Base-by-base conservation (phyloP, 2,888 invertebrate species). In the Blastobasis adustella region DNA sequence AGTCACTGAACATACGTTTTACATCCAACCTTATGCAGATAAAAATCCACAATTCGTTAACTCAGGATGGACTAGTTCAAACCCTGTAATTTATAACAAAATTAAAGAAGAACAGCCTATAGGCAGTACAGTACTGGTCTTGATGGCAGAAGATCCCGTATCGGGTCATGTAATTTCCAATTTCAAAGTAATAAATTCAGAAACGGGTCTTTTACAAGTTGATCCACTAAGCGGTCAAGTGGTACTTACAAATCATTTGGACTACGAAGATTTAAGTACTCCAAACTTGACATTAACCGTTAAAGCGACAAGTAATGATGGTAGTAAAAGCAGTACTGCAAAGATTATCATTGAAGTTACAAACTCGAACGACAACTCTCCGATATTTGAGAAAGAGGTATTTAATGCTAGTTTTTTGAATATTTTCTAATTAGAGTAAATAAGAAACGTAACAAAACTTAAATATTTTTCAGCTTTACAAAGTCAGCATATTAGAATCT, bases 301-400 rank as follows among this genome's bases (percentile, higher is more conserved):
- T 0, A 90, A 90, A 62, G 91, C 91, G 0, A 89, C 82, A 0
- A 87, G 86, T 54, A 84, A 82, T 54, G 89, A 87, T 59, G 85
- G 83, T 2, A 86, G 76, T 57, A 90, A 91, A 55, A 90, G 90
- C 67, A 92, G 92, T 45, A 90, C 91, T 49, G 93, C 94, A 0
- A 92, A 91, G 56, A 90, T 95, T 1, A 90, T 91, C 45, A 90
- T 95, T 37, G 91, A 91, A 58, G 91, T 96, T 0, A 87, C 91
- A 49, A 95, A 96, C 69, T 89, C 93, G 0, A 96, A 96, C 67
- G 96, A 96, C 66, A 94, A 96, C 71, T 89, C 90, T 54, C 96
- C 96, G 0, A 79, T 89, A 47, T 95, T 95, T 71, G 90, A 90
- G 50, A 90, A 92, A 62, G 88, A 90, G 59, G 92, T 45, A 41